phyloP scores from a whole-genome alignment of 2,797 vertebrate genomes.

The Lutjanus argentimaculatus region DNA sequence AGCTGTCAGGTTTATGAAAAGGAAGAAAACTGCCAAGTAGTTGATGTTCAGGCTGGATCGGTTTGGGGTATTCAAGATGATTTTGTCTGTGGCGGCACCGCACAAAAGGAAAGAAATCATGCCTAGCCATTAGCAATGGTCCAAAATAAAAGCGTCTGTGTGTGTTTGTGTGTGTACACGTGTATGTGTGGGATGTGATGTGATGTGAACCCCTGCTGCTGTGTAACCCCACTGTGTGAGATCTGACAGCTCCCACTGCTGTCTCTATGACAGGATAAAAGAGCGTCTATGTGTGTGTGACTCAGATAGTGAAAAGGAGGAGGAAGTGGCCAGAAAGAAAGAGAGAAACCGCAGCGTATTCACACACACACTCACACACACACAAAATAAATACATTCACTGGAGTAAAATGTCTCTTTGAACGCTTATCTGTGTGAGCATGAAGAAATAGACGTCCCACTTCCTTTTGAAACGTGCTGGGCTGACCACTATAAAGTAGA shows the following conservation, averaged over 20 bases:
- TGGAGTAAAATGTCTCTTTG: conserved; percentile 51
- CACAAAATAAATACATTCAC: conserved; percentile 46
- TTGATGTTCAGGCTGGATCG: conserved; percentile 37
- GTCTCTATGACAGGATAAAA: conserved; percentile 62
- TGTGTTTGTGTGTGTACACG: conserved; percentile 17
- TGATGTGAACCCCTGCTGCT: conserved; percentile 59
- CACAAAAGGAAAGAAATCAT: conserved; percentile 37
- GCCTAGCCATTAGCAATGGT: conserved; percentile 41
- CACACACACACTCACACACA: not conserved
- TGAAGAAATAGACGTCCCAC: conserved; percentile 13
- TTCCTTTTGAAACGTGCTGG: conserved; percentile 43
- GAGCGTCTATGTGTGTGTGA: conserved; percentile 44
- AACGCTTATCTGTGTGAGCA: conserved; percentile 46
- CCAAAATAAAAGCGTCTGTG: conserved; percentile 6
- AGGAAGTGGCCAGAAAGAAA: conserved; percentile 50
- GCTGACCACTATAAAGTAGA: conserved; percentile 30
- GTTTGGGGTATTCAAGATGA: conserved; percentile 39
- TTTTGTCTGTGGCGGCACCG: conserved; percentile 36
- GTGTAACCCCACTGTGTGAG: conserved; percentile 69
- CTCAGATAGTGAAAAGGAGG: conserved; percentile 56
- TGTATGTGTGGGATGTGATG: conserved; percentile 47
- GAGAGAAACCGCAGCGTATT: conserved; percentile 44
- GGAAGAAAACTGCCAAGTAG: conserved; percentile 24
- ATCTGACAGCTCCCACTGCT: conserved; percentile 76
- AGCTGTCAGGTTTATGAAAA: conserved; percentile 32